Base-by-base conservation (phyloP, 2,797 vertebrate genomes). In the Benthosema pterotum region DNA sequence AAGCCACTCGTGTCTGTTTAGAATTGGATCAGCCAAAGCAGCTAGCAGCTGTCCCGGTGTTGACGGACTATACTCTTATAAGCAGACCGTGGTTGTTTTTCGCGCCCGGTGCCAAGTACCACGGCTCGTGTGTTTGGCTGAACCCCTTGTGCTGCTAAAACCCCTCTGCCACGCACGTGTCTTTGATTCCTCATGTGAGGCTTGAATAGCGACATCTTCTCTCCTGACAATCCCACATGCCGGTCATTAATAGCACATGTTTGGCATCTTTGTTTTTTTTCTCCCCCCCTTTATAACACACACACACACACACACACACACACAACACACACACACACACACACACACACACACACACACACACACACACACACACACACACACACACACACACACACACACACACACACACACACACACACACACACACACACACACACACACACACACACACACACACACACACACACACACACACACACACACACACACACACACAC, bases 221-320 rank as follows among this genome's bases (percentile, higher is more conserved):
- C 72, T 82, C 83, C 68, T 67, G 72, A 83, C 75, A 18, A n/a
- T 57, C 9, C 60, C 86, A 90, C 63, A 83, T 87, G 88, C 75
- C 79, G 72, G 72, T 80, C 85, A 86, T 88, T 89, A 87, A 82
- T 75, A 76, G 77, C 87, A 88, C 65, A 75, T 87, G 86, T 80
- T 85, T 82, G 84, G 85, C 87, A 67, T 80, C 69, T 63, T 62
- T 52, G 11, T 11, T 60, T 69, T 63, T 51, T 73, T 64, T 71
- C 72, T 63, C 11, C 22, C 22, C 22, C 32, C 8, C 59, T 14
- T 58, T 74, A 69, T 75, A n/a, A n/a, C n/a, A n/a, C n/a, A n/a
- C n/a, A n/a, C n/a, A n/a, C n/a, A n/a, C n/a, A n/a, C n/a, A n/a
- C n/a, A n/a, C n/a, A n/a, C n/a, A n/a, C n/a, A n/a, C n/a, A n/a